Conservation (phyloP, 1,140 invertebrate species). For the Euura lappo region DNA sequence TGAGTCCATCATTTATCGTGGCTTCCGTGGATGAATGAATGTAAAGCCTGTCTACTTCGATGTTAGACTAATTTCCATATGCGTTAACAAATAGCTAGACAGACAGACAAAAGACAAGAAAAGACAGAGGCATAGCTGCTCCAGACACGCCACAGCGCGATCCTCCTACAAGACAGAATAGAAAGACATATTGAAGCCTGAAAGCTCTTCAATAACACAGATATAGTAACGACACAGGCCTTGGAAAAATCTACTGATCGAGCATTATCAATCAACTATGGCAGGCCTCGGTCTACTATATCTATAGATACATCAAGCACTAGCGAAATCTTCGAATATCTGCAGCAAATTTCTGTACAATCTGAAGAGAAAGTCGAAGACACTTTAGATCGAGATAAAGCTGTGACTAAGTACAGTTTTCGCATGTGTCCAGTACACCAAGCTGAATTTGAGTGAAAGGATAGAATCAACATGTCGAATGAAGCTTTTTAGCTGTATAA, state of each 20-base stretch:
- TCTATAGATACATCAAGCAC: neutral
- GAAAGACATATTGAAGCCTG: slow-evolving; percentile 8
- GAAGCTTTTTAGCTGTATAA: neutral
- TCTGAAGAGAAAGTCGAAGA: no score
- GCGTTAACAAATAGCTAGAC: slow-evolving; percentile 1
- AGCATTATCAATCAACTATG: neutral
- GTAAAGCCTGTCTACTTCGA: slow-evolving; percentile 9
- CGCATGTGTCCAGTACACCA: neutral
- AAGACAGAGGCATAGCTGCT: slow-evolving; percentile 8
- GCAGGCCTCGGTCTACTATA: neutral
- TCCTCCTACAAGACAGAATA: slow-evolving; percentile 9
- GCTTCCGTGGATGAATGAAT: neutral
- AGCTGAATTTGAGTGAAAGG: neutral
- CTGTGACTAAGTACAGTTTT: neutral
- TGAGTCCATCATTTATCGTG: neutral
- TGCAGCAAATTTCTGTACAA: no score
- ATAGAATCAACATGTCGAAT: no score
- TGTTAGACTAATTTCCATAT: slow-evolving; percentile 12
- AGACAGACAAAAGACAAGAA: neutral
- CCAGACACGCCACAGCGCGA: slow-evolving; percentile 7
- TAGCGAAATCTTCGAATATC: neutral
- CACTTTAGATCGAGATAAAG: neutral
- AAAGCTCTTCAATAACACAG: slow-evolving; percentile 5
- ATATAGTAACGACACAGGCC: neutral
- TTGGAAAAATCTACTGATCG: neutral